Evolutionary conservation across 2,113 vertebrate genomes (phyloP), one percentile per base, ranked within the genome.

Genomic region (Antennarius striatus): DNA sequence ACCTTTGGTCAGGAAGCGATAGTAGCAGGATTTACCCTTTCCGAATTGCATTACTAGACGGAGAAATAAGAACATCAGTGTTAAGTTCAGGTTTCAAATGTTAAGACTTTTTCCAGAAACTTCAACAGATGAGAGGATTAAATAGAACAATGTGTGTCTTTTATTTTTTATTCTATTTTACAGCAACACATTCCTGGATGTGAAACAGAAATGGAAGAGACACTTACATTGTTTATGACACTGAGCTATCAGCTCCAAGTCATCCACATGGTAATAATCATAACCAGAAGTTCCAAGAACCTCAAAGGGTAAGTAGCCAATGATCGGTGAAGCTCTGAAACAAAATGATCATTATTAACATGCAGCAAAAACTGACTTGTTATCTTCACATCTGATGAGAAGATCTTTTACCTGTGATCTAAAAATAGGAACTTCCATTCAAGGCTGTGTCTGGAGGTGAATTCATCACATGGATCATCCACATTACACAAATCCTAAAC

Each of bases 11-110:
- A 96, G 87, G 85, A 96, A 95, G 50, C 94, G 90, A 79, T 96
- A 95, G 83, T 96, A 95, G 87, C 93, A 96, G 58, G 94, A 97
- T 86, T 96, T 96, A 36, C 95, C 93, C 83, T 97, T 96, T 54
- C 94, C 94, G 89, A 94, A 95, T 86, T 94, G 92, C 93, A 95
- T 95, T 79, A 96, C 93, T 96, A 79, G 8, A 32, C 22, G 68
- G 4, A 68, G 73, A 64, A 65, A 43, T 43, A 56, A 50, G 47
- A 58, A 72, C 14, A 60, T 45, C 16, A 29, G 16, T 6, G 36
- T 17, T 46, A 36, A 14, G 5, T 40, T n/a, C 29, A 52, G 28
- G 10, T 36, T 10, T 10, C 48, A 48, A 3, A n/a, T n/a, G 13
- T 59, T 48, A 57, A 52, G 17, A 5, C 3, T 39, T 47, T 39